phyloP scores from a whole-genome alignment of 1,140 invertebrate genomes.

The Gonioctena quinquepunctata region DNA sequence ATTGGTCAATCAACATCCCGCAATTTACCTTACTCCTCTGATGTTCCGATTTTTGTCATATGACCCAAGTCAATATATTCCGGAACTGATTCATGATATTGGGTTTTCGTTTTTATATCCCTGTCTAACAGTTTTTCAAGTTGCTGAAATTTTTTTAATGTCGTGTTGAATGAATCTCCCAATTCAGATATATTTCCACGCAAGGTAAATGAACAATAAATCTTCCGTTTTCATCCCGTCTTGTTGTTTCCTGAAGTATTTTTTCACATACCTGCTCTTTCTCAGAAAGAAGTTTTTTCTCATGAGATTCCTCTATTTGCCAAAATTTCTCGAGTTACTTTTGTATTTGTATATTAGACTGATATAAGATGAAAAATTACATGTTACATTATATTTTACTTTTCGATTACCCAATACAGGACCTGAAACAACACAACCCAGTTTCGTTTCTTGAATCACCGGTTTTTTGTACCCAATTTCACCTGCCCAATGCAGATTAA shows the following conservation, averaged over 20 bases:
- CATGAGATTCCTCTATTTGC: background rate
- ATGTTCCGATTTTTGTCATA: background rate
- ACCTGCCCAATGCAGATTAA: background rate
- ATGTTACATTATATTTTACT: background rate
- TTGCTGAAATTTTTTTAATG: background rate
- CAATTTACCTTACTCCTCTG: background rate
- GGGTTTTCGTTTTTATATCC: background rate
- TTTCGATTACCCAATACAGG: background rate
- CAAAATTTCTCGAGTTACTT: background rate
- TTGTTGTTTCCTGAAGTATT: background rate
- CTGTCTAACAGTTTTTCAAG: conserved; percentile 9
- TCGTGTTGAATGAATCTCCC: background rate
- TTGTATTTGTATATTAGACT: background rate
- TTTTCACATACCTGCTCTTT: background rate
- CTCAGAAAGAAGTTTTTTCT: background rate
- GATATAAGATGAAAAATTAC: background rate
- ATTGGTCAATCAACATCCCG: background rate
- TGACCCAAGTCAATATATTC: conserved; percentile 4
- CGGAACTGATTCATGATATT: background rate
- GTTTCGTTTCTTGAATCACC: background rate
- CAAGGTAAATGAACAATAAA: conserved; percentile 5
- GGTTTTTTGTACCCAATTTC: background rate
- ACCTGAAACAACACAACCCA: background rate
- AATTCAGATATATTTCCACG: background rate
- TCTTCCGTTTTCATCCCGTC: background rate